Base-by-base conservation (phyloP, 2,113 vertebrate species). In the Podilymbus podiceps region DNA sequence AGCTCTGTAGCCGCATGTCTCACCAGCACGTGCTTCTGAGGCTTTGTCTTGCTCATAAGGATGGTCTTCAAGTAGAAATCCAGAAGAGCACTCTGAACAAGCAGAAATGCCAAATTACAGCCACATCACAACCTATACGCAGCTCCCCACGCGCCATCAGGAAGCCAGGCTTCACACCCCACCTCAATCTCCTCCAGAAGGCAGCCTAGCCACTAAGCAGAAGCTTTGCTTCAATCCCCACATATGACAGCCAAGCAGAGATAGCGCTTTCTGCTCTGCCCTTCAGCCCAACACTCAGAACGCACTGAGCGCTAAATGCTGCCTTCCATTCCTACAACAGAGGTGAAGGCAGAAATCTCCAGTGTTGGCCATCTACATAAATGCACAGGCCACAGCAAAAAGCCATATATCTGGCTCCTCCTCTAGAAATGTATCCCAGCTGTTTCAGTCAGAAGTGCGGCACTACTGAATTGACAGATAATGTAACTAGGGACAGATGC, bases 11-110 rank as follows among this genome's bases (percentile, higher is more conserved):
- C 35, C 58, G 5, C 6, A 20, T 46, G 52, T 64, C 98, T 98
- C 97, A 99, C 99, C 99, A 99, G 86, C 47, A 99, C 95, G 4
- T 99, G 98, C 92, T 98, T 99, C 35, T 98, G 99, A 50, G 99
- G 99, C 93, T 98, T 99, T 2, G 97, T 98, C 97, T 99, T 99
- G 98, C 99, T 99, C 99, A 99, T 99, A n/a, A 99, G 97, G 62
- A 99, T 98, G 9, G 98, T 98, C 98, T 99, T 99, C 92, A 99
- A 68, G n/a, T 99, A 99, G 89, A 99, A 98, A 78, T 99, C 99
- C 97, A 99, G 95, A 42, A 99, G 94, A 58, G 98, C 96, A 30
- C 97, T 98, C 99, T 99, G 90, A 59, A 94, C 55, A 94, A 91
- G 84, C 8, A 95, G 60, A 77, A 71, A 78, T 30, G 64, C 11